Evolutionary conservation across 2,797 vertebrate species (phyloP), one percentile per base, ranked within the genome.

Genomic region (Sitta carolinensis): DNA sequence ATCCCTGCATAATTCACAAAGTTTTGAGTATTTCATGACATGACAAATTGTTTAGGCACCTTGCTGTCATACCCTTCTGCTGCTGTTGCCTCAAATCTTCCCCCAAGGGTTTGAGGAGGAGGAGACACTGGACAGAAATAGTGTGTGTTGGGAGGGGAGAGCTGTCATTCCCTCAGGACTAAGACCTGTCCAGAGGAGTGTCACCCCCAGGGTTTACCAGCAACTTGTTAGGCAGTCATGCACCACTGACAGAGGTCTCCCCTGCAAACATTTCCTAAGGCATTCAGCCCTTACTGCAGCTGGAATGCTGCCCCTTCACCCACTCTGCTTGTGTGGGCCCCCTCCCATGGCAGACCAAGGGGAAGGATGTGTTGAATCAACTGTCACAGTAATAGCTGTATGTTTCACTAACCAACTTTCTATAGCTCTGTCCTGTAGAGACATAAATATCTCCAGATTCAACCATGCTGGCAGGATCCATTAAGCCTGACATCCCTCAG

Each of bases 371-470:
- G 34, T 27, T 68, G 42, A 77, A 74, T 66, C 89, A 89, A 26
- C 30, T 30, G 25, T 58, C 78, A 94, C 47, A 72, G 78, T 75
- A 77, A 57, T 58, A 70, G 58, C 50, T 64, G 8, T 3, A 34
- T 34, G 26, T 66, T 94, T 94, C 94, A 87, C 70, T 74, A 92
- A 74, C 34, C 78, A 78, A 11, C 47, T 67, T 91, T 89, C 69
- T 82, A 77, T 7, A 67, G 76, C 38, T 94, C 92, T 84, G 54
- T 72, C 76, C 86, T 62, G 32, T 34, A 77, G 91, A 73, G 94
- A 86, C 55, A 68, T 42, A 93, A 95, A 92, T 84, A 82, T 67
- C 52, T 89, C 76, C 59, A 80, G 42, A 59, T 92, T 81, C 85
- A 61, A 27, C 36, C 84, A 58, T 2, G 27, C 68, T 61, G 52